These are phyloP conservation scores for Cossypha dichroa DNA, from an alignment of 2,797 vertebrate genomes.

Conservation along the genomic window DNA sequence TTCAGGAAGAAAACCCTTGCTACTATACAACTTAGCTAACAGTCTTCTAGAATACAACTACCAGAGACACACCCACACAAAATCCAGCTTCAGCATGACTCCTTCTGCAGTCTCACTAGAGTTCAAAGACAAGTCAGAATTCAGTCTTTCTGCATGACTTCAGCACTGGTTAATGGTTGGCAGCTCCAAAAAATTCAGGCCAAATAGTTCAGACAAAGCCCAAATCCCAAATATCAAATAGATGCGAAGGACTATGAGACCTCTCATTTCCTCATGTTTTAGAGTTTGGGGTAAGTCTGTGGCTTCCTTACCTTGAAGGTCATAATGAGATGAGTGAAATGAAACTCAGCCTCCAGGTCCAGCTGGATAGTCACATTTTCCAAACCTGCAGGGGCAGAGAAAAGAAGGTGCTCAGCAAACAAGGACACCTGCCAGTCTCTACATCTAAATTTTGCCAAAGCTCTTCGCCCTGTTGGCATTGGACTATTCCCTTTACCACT, in stretches of 20 bases:
- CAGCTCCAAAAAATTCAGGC: not conserved
- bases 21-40: not conserved
- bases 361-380: slow-evolving; percentile 95
- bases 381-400: slow-evolving; percentile 77
- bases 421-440: not conserved
- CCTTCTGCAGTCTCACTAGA: not conserved
- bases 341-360: slow-evolving; percentile 95
- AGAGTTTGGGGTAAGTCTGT: not conserved
- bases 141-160: not conserved
- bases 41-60: not conserved
- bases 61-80: not conserved
- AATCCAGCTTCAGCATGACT: not conserved
- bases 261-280: slow-evolving; percentile 13
- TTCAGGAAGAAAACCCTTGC: not conserved
- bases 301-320: slow-evolving; percentile 91
- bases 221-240: not conserved
- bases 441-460: not conserved
- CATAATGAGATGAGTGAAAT: slow-evolving; percentile 99
- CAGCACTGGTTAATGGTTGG: not conserved
- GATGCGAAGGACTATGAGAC: not conserved
- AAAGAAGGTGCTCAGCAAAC: not conserved
- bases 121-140: not conserved
- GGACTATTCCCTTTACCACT: not conserved
- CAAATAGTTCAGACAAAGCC: not conserved
- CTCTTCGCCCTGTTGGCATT: not conserved